These are phyloP conservation scores for Myoxocephalus aenaeus DNA, from an alignment of 2,797 vertebrate genomes.

Conservation along the genomic window DNA sequence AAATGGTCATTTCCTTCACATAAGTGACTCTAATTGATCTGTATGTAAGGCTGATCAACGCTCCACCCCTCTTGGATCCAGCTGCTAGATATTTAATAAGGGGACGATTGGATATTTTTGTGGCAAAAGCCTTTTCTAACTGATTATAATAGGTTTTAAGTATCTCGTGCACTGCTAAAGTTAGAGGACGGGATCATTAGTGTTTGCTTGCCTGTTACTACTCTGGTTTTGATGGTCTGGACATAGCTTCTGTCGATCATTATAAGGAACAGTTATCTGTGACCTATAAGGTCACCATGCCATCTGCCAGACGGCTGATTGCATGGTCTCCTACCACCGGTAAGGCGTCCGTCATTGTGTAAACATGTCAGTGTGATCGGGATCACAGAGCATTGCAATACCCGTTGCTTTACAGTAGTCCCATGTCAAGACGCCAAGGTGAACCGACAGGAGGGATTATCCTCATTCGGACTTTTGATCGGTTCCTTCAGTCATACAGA, in stretches of 20 bases:
- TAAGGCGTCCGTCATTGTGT: background rate
- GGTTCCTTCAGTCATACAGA: background rate
- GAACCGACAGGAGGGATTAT: no score
- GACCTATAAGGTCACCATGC: background rate
- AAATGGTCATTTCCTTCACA: background rate
- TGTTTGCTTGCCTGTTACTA: background rate
- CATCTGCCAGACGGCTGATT: constrained; percentile 17
- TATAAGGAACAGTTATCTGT: background rate
- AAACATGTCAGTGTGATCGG: background rate
- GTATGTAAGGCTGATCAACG: background rate
- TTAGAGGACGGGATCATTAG: background rate
- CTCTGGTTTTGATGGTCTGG: background rate
- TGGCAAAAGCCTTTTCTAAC: background rate
- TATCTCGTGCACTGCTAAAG: background rate
- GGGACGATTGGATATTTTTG: background rate
- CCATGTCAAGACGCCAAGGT: background rate
- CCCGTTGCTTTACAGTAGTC: background rate
- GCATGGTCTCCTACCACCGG: background rate
- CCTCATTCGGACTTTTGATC: background rate
- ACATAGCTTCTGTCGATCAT: background rate
- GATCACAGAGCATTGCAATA: background rate
- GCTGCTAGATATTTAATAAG: background rate
- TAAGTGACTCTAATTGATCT: background rate
- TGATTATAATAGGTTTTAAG: background rate
- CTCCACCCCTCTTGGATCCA: background rate